Evolutionary conservation across 2,888 invertebrate species (phyloP).

Genomic region (Melitaea athalia): DNA sequence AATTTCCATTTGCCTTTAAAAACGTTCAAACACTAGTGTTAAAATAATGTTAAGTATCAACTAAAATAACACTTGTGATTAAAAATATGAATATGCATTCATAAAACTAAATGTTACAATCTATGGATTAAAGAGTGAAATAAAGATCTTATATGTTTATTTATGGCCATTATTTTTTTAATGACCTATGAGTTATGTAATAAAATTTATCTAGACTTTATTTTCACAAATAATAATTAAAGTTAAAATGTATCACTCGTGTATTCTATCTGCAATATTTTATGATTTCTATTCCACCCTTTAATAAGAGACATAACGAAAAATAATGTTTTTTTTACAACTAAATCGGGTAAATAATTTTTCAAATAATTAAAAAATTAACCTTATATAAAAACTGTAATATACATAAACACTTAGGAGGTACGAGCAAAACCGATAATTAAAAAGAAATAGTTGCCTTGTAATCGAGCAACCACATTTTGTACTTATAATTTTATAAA

Average conservation of each 20-base stretch:
- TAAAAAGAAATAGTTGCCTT: conserved; percentile 49
- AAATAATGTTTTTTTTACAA: conserved; percentile 10
- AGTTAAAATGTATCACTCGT: background rate
- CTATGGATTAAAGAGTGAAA: conserved; percentile 18
- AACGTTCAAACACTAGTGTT: conserved; percentile 15
- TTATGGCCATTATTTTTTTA: background rate
- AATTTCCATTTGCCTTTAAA: conserved; percentile 4
- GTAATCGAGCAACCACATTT: conserved; percentile 54
- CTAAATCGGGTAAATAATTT: conserved; percentile 29
- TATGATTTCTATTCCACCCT: conserved; percentile 5
- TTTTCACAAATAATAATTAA: background rate
- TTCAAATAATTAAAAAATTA: conserved; percentile 29
- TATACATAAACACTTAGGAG: conserved; percentile 60
- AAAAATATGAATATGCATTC: conserved; percentile 22
- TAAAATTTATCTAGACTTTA: background rate
- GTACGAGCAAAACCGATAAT: conserved; percentile 65
- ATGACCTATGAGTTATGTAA: background rate
- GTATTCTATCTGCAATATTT: background rate
- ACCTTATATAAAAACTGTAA: conserved; percentile 50
- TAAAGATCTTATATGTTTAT: background rate
- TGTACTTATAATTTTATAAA: conserved; percentile 48
- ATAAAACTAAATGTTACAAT: conserved; percentile 19
- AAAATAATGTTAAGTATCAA: conserved; percentile 25
- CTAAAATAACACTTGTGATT: conserved; percentile 28
- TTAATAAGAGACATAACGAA: conserved; percentile 4